phyloP scores from a whole-genome alignment of 2,113 vertebrate species.

The Pachycephala philippinensis region DNA sequence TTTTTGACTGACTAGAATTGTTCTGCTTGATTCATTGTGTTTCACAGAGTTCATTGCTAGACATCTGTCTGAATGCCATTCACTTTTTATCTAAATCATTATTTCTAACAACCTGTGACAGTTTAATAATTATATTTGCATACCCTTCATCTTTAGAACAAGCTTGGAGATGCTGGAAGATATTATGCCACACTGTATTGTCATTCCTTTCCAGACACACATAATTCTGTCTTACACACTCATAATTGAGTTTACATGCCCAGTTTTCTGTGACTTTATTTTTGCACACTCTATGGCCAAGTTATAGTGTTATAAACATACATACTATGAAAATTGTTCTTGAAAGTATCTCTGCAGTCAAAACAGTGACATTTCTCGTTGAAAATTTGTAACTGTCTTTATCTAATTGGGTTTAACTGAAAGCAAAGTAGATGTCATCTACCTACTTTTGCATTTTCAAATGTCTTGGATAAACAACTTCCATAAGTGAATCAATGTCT shows the following conservation, averaged over 20 bases:
- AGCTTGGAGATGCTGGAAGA: neutral
- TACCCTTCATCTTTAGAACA: neutral
- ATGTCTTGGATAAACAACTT: neutral
- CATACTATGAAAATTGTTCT: neutral
- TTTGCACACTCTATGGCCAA: neutral
- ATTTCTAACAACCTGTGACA: neutral
- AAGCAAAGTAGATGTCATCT: neutral
- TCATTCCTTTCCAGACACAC: neutral
- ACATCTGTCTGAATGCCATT: neutral
- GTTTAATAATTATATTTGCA: neutral
- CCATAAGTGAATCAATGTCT: neutral
- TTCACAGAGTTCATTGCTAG: neutral
- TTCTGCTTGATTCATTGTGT: neutral
- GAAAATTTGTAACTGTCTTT: neutral
- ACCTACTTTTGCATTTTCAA: neutral
- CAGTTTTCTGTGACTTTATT: neutral
- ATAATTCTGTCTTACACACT: neutral
- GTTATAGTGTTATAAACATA: neutral
- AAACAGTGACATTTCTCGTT: neutral
- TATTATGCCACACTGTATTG: neutral
- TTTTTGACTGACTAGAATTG: neutral
- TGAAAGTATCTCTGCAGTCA: neutral
- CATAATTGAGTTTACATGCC: neutral
- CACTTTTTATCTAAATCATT: neutral
- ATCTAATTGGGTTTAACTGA: neutral